Percentiles rank a stretch among this genome's conserved stretches.
Conservation (phyloP, 2,888 invertebrate genomes). For the Stenolophus ochropezus region DNA sequence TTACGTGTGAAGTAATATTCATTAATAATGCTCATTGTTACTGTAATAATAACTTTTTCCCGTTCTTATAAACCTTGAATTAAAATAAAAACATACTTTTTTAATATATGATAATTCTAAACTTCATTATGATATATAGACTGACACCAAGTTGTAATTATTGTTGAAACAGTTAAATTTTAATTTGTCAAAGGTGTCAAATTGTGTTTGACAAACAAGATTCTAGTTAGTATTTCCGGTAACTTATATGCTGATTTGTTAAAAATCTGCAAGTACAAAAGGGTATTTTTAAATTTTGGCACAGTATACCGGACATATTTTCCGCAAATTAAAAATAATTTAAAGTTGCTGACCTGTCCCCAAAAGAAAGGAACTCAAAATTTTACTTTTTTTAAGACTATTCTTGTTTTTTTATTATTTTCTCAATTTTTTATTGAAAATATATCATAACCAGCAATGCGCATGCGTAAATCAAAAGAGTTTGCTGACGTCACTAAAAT, state of each 20-base stretch:
- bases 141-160: background rate
- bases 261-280: background rate
- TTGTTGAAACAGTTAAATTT: background rate
- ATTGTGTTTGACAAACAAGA: background rate
- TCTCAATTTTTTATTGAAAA: too few relatives aligned
- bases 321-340: background rate
- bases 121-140: background rate
- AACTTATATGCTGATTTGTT: background rate
- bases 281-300: background rate
- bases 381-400: background rate
- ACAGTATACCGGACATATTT: background rate
- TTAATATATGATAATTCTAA: background rate
- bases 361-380: background rate
- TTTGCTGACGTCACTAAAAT: too few relatives aligned
- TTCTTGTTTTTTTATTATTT: too few relatives aligned
- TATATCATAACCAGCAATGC: too few relatives aligned
- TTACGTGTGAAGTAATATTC: slow-evolving; percentile 56
- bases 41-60: slow-evolving; percentile 54
- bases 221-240: background rate
- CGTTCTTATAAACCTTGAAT: slow-evolving; percentile 49
- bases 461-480: too few relatives aligned
- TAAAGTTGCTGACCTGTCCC: background rate
- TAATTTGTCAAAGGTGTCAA: background rate
- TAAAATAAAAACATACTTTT: slow-evolving; percentile 21
- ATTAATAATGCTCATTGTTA: slow-evolving; percentile 52